Percentiles rank a stretch among this genome's conserved stretches.
phyloP scores from a whole-genome alignment of 2,797 vertebrate species.

The Parotocinclus haroldoi region DNA sequence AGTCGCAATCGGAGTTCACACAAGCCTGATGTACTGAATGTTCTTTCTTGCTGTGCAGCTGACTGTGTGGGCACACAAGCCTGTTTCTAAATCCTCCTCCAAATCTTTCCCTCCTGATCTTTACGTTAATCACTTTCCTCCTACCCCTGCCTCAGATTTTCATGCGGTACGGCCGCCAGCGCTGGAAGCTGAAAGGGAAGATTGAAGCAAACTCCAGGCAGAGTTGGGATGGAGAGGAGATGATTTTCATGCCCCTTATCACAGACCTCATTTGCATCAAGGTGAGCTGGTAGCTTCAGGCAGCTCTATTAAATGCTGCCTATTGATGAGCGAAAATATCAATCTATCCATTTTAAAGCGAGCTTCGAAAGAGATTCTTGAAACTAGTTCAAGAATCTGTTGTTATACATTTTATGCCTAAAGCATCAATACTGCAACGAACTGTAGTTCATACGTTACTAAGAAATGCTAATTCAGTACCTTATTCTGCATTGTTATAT shows the following conservation, averaged over 20 bases:
- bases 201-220: conserved; percentile 95
- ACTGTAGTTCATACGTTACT: too few relatives aligned
- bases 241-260: conserved; percentile 90
- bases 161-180: conserved; percentile 93
- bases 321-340: neutral
- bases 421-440: too few relatives aligned
- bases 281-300: conserved; percentile 63
- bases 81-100: neutral
- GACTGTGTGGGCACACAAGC: conserved; percentile 2
- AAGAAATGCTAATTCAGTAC: too few relatives aligned
- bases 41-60: conserved; percentile 12
- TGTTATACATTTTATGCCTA: too few relatives aligned
- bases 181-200: conserved; percentile 95
- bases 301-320: neutral
- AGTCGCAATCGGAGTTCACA: too few relatives aligned
- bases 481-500: too few relatives aligned
- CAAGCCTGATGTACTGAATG: conserved; percentile 5
- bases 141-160: conserved; percentile 77
- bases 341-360: too few relatives aligned
- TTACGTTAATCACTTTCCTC: neutral
- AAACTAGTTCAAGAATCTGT: too few relatives aligned
- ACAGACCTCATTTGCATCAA: conserved; percentile 94
- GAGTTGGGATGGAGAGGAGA: conserved; percentile 96
- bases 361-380: too few relatives aligned
- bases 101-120: neutral